Base-by-base conservation (phyloP, 1,140 invertebrate genomes). In the Drosophila athabasca region DNA sequence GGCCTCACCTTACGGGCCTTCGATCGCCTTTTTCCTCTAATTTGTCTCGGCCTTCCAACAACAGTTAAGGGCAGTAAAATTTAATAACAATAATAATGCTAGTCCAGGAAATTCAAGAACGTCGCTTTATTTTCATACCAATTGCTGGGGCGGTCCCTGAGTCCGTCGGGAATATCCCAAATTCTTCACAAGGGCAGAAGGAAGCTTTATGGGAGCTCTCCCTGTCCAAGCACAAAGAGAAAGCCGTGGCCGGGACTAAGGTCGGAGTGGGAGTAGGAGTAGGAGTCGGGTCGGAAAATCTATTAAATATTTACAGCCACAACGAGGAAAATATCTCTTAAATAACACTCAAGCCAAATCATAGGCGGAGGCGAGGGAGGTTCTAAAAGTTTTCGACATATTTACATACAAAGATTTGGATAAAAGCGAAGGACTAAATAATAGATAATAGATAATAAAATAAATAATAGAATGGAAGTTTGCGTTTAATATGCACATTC, bases 31-130 rank as follows among this genome's bases (percentile, higher is more conserved):
- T 44, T 35, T 22, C 13, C 62, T 24, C 69, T 66, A 76, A 71
- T 87, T 71, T 77, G 82, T 85, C 77, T 78, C 62, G 44, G 53
- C 15, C 15, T 43, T 13, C 60, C 73, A 76, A 82, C 81, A 85
- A 85, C 81, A 87, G 81, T 87, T 87, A 82, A 64, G 70, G 82
- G 70, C 75, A 82, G 70, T 87, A 87, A 88, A 81, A 88, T 87
- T 87, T 87, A 87, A 87, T 87, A 88, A 87, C 82, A 82, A 87
- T 85, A 85, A 85, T 87, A 85, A 85, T 62, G 77, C 72, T 76
- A 59, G 62, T 71, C 77, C 79, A 66, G 76, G 45, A 78, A 66
- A 73, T 64, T 73, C 76, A 52, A 68, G 76, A 52, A 55, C 49
- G 62, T 75, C n/a, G 81, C 72, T 80, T 80, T 70, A 77, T 74